Evolutionary conservation across 2,888 invertebrate genomes (phyloP).

Genomic region (Ichneumoninae sp.): DNA sequence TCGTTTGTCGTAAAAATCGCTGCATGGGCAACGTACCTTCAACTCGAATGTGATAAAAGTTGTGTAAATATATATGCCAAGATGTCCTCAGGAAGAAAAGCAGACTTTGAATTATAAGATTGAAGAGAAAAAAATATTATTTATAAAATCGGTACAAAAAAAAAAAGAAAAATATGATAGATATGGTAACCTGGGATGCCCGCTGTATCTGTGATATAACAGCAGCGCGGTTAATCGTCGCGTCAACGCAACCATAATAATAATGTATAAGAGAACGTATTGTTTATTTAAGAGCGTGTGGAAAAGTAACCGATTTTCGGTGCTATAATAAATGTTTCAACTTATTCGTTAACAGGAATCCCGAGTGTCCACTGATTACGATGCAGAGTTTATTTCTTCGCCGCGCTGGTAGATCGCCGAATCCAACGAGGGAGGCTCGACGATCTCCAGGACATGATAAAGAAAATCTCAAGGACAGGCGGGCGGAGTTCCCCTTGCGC

Average conservation of each 20-base stretch:
- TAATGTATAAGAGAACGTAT: background rate
- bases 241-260: background rate
- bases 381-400: background rate
- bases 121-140: conserved; percentile 2
- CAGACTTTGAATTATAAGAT: background rate
- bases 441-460: background rate
- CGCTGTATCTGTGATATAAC: background rate
- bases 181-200: background rate
- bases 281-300: conserved; percentile 1
- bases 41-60: conserved; percentile 43
- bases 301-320: background rate
- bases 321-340: conserved; percentile 41
- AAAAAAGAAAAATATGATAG: background rate
- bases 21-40: background rate
- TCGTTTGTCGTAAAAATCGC: background rate
- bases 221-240: background rate
- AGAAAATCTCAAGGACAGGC: conserved; percentile 23
- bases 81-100: background rate
- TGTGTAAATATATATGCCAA: background rate
- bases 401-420: background rate
- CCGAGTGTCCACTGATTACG: background rate
- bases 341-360: conserved; percentile 17
- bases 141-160: conserved; percentile 10
- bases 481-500: background rate
- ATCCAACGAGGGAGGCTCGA: background rate